Base-by-base conservation (phyloP, 2,113 vertebrate genomes). In the Austrofundulus limnaeus region DNA sequence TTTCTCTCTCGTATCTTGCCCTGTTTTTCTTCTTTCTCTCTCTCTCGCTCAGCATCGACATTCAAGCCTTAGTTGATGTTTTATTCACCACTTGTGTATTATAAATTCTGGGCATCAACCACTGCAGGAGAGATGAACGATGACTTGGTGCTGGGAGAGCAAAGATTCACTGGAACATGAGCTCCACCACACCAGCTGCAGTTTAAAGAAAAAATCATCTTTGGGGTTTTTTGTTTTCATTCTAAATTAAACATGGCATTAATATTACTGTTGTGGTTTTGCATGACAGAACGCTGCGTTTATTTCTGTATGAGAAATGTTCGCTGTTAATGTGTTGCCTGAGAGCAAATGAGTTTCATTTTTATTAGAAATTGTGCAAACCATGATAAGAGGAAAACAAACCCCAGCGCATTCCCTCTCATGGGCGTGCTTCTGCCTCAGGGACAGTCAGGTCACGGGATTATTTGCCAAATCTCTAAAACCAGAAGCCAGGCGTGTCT, bases 31-130 rank as follows among this genome's bases (percentile, higher is more conserved):
- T 28, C 50, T 31, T 43, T 19, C 46, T 52, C 47, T 64, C 41
- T 25, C n/a, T 21, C 47, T 88, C 86, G 78, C 77, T 84, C 89
- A n/a, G n/a, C n/a, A n/a, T n/a, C n/a, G n/a, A n/a, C n/a, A n/a
- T 87, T 82, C 81, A 78, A 84, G 83, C 66, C 82, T 57, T 23
- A 64, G 62, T 51, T 63, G 48, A 89, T 90, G 80, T 86, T 90
- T 89, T 85, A 90, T 88, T 89, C 85, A 90, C 23, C 43, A 42
- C 25, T 73, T 56, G 38, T 66, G 42, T 67, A 65, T 87, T 76
- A 70, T 52, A 70, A 70, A 87, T 90, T 90, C 86, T 70, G 24
- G 60, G 78, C 75, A 67, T 78, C 75, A 69, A 41, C 63, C 66
- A 79, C 82, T 82, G 83, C 69, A 71, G 83, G 23, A 82, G 39